Conservation (phyloP, 1,140 invertebrate genomes). For the Homalodisca vitripennis region DNA sequence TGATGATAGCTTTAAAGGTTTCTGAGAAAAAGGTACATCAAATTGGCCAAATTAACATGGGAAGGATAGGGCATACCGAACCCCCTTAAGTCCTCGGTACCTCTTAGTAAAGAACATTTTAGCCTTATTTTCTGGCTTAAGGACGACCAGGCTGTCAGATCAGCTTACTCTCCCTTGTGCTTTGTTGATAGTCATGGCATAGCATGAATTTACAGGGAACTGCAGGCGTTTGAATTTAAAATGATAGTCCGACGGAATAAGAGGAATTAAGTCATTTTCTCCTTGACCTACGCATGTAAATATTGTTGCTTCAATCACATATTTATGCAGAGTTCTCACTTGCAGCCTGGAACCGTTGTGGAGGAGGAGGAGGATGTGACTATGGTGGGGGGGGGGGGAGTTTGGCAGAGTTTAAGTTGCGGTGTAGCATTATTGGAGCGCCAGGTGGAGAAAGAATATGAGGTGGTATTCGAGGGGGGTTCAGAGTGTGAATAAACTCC, state of each 20-base stretch:
- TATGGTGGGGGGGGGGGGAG: too few species aligned
- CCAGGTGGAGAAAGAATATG: constrained; percentile 46
- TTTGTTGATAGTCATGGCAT: constrained; percentile 52
- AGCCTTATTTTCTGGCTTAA: too few species aligned
- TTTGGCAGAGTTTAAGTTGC: constrained; percentile 45
- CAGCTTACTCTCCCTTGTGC: too few species aligned
- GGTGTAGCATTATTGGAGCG: constrained; percentile 47
- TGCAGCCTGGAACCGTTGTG: constrained; percentile 49
- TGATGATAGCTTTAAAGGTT: too few species aligned
- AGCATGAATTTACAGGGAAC: constrained; percentile 49
- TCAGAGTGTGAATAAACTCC: constrained; percentile 45
- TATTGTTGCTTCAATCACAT: constrained; percentile 42
- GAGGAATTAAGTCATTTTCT: constrained; percentile 30
- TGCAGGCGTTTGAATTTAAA: constrained; percentile 37
- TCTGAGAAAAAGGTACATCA: too few species aligned
- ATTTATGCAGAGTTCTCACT: constrained; percentile 46
- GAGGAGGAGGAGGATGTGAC: too few species aligned
- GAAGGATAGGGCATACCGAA: too few species aligned
- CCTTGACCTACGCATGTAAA: constrained; percentile 19
- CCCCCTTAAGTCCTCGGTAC: too few species aligned
- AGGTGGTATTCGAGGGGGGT: constrained; percentile 45
- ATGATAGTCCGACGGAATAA: constrained; percentile 30
- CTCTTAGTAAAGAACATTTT: too few species aligned
- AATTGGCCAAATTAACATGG: too few species aligned
- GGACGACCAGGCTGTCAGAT: too few species aligned